Evolutionary conservation across 2,888 invertebrate genomes (phyloP), one percentile per base, ranked within the genome.

Genomic region (Acanthopleura granulata): DNA sequence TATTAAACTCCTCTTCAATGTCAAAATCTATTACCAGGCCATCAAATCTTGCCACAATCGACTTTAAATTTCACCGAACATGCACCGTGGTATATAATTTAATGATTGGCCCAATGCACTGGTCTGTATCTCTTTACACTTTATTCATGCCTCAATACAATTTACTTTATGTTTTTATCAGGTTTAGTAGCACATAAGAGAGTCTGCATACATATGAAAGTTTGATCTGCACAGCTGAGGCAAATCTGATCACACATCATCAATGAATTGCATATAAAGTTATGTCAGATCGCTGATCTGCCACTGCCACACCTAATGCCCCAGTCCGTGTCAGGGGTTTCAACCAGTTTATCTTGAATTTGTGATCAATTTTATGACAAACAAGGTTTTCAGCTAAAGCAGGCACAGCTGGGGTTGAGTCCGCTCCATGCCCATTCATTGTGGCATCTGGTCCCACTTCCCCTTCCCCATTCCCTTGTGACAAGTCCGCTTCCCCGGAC

Each of bases 311-410:
- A 77, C 79, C 82, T 51, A 79, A 77, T 16, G 77, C 75, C 12
- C 78, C 83, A 51, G 77, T 75, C 18, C 73, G 71, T 61, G 70
- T 40, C 66, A 85, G 84, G 62, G 87, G 83, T 57, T 85, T 84
- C 77, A 89, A 78, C 89, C 89, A 89, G 80, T 89, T 89, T 18
- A 89, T 81, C 75, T 89, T 89, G 11, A 82, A 79, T 1, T 80
- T 74, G 75, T 87, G 88, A 25, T 81, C 72, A 29, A 87, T 81
- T 16, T 82, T 81, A 6, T 66, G 66, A 22, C 16, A 16, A 6
- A 66, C 6, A 14, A 66, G 3, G 16, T 27, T 27, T 6, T 66
- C 66, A 16, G 66, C 14, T 27, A 27, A 27, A 16, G 66, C 16
- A 27, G 22, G 15, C 16, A 27, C 22, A 66, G 6, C 66, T 27